Conservation (phyloP, 92 coral and sea anemone species). For the Montipora capitata region DNA sequence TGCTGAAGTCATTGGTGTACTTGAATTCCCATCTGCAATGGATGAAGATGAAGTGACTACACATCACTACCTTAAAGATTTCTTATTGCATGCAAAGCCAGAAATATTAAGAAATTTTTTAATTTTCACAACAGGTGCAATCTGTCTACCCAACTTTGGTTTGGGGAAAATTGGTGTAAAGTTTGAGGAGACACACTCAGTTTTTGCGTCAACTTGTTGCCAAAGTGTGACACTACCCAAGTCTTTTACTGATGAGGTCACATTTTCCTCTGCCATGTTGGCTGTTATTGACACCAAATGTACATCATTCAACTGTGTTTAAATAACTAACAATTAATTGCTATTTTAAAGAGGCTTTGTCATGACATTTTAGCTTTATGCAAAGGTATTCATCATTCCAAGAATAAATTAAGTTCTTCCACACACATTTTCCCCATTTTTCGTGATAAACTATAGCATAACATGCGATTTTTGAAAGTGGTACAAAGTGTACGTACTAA, state of each 20-base stretch:
- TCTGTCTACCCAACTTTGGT: constrained; percentile 76
- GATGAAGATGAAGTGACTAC: constrained; percentile 40
- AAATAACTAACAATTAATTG: neutral
- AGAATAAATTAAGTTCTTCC: too few relatives aligned
- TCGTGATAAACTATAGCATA: too few relatives aligned
- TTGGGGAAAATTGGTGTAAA: constrained; percentile 68
- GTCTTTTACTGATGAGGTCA: constrained; percentile 56
- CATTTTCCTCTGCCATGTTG: constrained; percentile 49
- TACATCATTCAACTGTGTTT: constrained; percentile 72
- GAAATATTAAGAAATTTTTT: constrained; percentile 49
- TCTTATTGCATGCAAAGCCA: constrained; percentile 17
- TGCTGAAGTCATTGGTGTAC: constrained; percentile 36
- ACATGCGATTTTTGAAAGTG: too few relatives aligned
- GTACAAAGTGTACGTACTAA: too few relatives aligned
- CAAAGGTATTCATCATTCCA: too few relatives aligned
- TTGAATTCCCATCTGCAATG: constrained; percentile 56
- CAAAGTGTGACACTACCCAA: constrained; percentile 65
- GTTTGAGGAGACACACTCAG: constrained; percentile 52
- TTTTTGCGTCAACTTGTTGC: constrained; percentile 76
- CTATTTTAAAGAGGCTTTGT: too few relatives aligned
- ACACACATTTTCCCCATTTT: too few relatives aligned
- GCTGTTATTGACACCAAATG: constrained; percentile 45
- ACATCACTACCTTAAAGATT: constrained; percentile 23
- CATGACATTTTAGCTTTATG: too few relatives aligned
- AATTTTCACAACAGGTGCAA: constrained; percentile 70